Evolutionary conservation across 2,888 invertebrate genomes (phyloP).

Genomic region (Conistra vaccinii): DNA sequence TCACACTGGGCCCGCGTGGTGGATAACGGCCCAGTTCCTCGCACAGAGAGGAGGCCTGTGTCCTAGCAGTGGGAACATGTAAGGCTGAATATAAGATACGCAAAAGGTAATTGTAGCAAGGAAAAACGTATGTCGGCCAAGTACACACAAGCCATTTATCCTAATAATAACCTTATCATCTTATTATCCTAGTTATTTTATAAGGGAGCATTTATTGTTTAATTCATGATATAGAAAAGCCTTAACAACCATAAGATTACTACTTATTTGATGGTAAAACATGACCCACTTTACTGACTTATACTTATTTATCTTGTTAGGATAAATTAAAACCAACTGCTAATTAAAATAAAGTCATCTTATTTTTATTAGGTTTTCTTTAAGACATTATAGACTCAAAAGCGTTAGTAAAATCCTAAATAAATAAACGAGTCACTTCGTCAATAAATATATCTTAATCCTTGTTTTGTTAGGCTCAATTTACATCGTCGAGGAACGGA

Average conservation of each 20-base stretch:
- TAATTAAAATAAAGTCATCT: conserved; percentile 13
- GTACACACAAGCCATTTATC: background rate
- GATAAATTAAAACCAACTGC: background rate
- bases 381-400: background rate
- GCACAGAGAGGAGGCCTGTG: too few species aligned
- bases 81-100: background rate
- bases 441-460: conserved; percentile 2
- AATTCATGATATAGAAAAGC: background rate
- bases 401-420: background rate
- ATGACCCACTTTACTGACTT: conserved; percentile 7
- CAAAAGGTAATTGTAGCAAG: background rate
- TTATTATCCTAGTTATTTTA: background rate
- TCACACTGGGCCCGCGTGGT: background rate
- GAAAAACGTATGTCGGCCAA: conserved; percentile 17
- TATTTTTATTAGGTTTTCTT: background rate
- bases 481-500: too few species aligned
- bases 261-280: conserved; percentile 18
- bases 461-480: too few species aligned
- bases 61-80: too few species aligned
- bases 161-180: conserved; percentile 8
- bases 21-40: background rate
- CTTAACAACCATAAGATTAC: background rate
- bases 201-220: background rate
- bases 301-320: conserved; percentile 16
- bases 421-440: conserved; percentile 25